Evolutionary conservation across 2,797 vertebrate genomes (phyloP).

Genomic region (Danio choprae): DNA sequence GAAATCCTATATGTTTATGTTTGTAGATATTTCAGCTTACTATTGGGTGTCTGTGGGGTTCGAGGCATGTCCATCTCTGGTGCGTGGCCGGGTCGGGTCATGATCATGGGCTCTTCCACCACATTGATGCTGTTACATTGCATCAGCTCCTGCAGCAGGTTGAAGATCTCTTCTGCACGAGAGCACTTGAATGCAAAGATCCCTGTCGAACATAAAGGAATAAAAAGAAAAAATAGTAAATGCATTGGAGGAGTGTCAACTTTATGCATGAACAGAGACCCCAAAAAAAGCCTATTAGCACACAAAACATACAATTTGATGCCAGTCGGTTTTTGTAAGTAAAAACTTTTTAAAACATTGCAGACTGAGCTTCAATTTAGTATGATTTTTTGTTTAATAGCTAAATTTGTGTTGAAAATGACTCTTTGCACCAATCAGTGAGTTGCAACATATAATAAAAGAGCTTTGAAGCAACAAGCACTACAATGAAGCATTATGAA

Average conservation of each 20-base stretch:
- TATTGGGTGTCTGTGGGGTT: conserved; percentile 86
- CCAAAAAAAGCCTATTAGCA: no score
- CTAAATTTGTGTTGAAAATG: no score
- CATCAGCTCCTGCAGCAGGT: conserved; percentile 97
- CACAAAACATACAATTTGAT: no score
- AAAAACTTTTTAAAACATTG: no score
- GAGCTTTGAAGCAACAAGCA: no score
- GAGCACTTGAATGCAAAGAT: conserved; percentile 99
- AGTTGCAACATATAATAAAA: no score
- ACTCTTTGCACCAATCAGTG: no score
- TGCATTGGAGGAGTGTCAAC: no score
- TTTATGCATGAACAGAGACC: neutral
- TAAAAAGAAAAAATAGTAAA: neutral
- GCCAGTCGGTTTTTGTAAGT: no score
- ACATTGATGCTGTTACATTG: conserved; percentile 98
- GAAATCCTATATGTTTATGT: conserved; percentile 23
- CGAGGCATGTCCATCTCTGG: conserved; percentile 85
- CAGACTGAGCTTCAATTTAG: no score
- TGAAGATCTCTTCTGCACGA: conserved; percentile 97
- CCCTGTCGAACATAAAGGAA: conserved; percentile 73
- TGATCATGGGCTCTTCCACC: conserved; percentile 93
- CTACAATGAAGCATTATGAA: no score
- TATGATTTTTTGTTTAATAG: no score
- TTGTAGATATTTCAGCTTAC: conserved; percentile 69
- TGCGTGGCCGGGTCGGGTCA: conserved; percentile 87